Conservation (phyloP, 2,797 vertebrate genomes). For the Pogoniulus pusillus region DNA sequence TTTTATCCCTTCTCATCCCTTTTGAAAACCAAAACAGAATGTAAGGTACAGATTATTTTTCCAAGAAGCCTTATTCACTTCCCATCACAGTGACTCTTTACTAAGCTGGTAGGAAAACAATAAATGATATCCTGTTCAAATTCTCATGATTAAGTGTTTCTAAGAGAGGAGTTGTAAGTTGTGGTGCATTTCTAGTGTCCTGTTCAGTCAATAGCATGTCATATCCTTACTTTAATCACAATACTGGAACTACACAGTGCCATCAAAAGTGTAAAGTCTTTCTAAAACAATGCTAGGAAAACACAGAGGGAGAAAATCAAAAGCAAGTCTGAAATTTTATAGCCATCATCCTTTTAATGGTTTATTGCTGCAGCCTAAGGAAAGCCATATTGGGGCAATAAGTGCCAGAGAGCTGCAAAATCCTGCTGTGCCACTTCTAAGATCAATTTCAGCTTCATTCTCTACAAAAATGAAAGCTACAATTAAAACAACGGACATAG, state of each 20-base stretch:
- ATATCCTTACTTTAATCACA: conserved; percentile 4
- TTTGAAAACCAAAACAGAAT: not conserved
- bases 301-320: not conserved
- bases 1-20: not conserved
- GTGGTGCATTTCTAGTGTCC: not conserved
- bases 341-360: not conserved
- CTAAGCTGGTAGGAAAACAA: not conserved
- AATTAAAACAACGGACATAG: not conserved
- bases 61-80: not conserved
- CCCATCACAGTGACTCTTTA: not conserved
- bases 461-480: not conserved
- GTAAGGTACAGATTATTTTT: not conserved
- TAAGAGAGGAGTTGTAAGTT: not conserved
- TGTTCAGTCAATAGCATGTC: not conserved
- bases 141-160: not conserved
- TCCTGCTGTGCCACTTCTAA: not conserved
- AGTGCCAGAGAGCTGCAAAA: conserved; percentile 12
- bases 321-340: not conserved
- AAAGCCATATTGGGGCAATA: not conserved
- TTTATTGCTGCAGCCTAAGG: not conserved
- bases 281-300: not conserved
- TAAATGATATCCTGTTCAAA: not conserved
- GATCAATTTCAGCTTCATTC: not conserved
- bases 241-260: not conserved
- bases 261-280: not conserved